Evolutionary conservation across 2,888 invertebrate species (phyloP).

Genomic region (Tetragnatha montana): DNA sequence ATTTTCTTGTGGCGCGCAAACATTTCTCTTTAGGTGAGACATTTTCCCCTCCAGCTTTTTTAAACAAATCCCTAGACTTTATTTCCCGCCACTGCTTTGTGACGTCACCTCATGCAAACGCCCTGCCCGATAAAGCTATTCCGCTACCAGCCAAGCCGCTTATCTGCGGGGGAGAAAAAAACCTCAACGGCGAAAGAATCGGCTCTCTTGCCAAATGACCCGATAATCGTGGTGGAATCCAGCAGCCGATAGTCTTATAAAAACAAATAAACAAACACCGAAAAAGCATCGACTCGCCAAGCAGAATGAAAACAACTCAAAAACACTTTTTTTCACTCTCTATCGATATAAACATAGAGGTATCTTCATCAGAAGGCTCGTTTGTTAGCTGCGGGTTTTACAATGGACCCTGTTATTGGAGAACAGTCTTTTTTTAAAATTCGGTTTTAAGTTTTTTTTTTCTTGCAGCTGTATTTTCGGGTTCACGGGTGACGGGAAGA

Average conservation of each 20-base stretch:
- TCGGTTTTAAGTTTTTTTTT: slow-evolving; percentile 3
- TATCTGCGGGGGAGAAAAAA: slow-evolving; percentile 41
- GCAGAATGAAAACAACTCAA: slow-evolving; percentile 21
- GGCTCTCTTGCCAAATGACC: slow-evolving; percentile 62
- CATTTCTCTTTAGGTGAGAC: background rate
- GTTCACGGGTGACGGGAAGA: slow-evolving; percentile 15
- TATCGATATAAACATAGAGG: slow-evolving; percentile 59
- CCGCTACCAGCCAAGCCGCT: slow-evolving; percentile 37
- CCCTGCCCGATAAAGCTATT: slow-evolving; percentile 47
- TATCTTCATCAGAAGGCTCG: slow-evolving; percentile 50
- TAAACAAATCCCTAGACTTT: slow-evolving; percentile 39
- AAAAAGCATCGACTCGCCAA: slow-evolving; percentile 8
- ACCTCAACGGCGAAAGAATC: slow-evolving; percentile 4
- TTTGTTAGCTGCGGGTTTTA: slow-evolving; percentile 41
- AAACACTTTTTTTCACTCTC: slow-evolving; percentile 15
- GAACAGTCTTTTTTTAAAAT: slow-evolving; percentile 6
- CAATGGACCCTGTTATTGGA: slow-evolving; percentile 51
- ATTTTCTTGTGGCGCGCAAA: background rate
- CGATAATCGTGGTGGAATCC: slow-evolving; percentile 57
- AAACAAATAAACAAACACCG: slow-evolving; percentile 23
- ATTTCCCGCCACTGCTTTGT: slow-evolving; percentile 37
- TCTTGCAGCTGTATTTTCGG: slow-evolving; percentile 12
- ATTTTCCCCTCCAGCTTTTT: slow-evolving; percentile 38
- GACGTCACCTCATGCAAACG: slow-evolving; percentile 56
- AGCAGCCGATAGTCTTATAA: slow-evolving; percentile 53